A percentile compares a stretch with the other conserved stretches of the same genome.
Conservation (phyloP, 1,140 invertebrate species). For the Andrena cerasifolii region DNA sequence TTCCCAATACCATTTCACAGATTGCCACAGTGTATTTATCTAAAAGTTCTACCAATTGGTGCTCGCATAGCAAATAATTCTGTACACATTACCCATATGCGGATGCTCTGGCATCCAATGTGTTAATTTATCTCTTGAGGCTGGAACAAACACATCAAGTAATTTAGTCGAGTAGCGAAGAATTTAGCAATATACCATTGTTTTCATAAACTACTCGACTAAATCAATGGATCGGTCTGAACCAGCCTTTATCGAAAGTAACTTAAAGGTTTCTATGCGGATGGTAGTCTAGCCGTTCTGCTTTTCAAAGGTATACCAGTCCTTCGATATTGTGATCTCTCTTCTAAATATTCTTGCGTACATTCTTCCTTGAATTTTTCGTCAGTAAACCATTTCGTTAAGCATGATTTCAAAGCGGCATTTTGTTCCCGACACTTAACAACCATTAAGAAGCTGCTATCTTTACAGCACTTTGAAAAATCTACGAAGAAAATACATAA, state of each 20-base stretch:
- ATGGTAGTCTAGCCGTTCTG: slow-evolving; percentile 13
- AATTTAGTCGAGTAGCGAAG: too few species aligned
- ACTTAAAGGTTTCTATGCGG: background rate
- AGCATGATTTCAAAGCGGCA: slow-evolving; percentile 86
- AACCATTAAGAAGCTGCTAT: slow-evolving; percentile 86
- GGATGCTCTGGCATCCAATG: too few species aligned
- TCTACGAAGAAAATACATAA: slow-evolving; percentile 19
- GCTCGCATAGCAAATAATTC: too few species aligned
- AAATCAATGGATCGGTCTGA: too few species aligned
- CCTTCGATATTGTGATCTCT: slow-evolving; percentile 90
- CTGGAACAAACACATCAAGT: too few species aligned
- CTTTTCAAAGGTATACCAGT: slow-evolving; percentile 87
- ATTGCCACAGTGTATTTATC: too few species aligned
- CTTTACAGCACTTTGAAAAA: slow-evolving; percentile 90
- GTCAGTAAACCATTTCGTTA: slow-evolving; percentile 89
- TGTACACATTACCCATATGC: too few species aligned
- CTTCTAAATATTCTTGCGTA: slow-evolving; percentile 90
- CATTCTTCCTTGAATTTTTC: slow-evolving; percentile 89
- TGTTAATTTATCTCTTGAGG: too few species aligned
- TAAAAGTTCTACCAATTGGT: too few species aligned
- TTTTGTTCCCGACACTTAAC: slow-evolving; percentile 90
- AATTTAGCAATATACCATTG: too few species aligned
- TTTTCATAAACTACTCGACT: too few species aligned
- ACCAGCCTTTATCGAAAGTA: background rate
- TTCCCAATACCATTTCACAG: too few species aligned